Evolutionary conservation across 2,113 vertebrate species (phyloP).

Genomic region (Heteronetta atricapilla): DNA sequence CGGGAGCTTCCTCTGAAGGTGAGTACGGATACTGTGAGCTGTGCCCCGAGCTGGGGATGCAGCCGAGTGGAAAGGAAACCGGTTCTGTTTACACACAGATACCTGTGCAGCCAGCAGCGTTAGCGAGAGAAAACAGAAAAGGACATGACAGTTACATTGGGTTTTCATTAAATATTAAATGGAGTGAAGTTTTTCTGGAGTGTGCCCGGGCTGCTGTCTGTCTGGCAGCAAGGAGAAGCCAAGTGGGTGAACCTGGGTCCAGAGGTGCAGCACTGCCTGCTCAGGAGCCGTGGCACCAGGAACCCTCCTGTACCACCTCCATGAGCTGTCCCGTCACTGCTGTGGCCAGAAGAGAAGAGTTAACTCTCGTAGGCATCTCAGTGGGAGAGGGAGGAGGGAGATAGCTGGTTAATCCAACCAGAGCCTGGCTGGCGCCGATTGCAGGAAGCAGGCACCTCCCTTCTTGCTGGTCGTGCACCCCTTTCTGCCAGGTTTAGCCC

Average conservation of each 20-base stretch:
- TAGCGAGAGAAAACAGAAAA: conserved; percentile 42
- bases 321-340: background rate
- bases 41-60: background rate
- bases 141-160: conserved; percentile 69
- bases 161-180: conserved; percentile 69
- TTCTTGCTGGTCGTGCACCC: background rate
- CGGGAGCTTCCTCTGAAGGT: conserved; percentile 1
- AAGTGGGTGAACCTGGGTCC: background rate
- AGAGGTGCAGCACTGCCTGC: background rate
- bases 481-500: background rate
- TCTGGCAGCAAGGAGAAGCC: background rate
- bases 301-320: accelerated
- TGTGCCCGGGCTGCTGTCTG: conserved; percentile 16
- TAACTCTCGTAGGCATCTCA: background rate
- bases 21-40: background rate
- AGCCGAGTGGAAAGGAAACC: conserved; percentile 36
- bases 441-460: background rate
- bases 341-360: background rate
- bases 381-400: background rate
- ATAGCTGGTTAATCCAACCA: background rate
- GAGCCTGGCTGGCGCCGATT: background rate
- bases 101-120: conserved; percentile 47
- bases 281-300: background rate
- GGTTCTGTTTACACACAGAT: conserved; percentile 53
- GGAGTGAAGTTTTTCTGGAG: conserved; percentile 25